phyloP scores from a whole-genome alignment of 2,797 vertebrate species.

The Falco berigora region DNA sequence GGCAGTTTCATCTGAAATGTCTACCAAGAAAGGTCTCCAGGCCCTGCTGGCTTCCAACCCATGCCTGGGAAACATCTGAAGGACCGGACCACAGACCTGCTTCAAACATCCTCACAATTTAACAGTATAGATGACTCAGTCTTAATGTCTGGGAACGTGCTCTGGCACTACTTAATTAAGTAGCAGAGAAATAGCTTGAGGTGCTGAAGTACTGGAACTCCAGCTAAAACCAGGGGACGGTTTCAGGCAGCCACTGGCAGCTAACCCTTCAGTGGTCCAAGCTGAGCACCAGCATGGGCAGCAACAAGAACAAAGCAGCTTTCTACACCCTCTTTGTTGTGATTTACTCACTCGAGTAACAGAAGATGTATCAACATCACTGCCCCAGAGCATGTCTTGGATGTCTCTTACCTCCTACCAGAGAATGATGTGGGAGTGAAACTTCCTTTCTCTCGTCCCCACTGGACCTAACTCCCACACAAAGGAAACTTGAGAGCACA shows the following conservation, averaged over 20 bases:
- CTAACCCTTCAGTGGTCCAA: background rate
- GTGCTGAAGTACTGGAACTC: background rate
- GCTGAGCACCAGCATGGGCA: background rate
- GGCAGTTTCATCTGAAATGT: background rate
- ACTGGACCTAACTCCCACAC: background rate
- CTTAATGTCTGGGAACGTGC: background rate
- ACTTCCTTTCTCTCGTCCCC: background rate
- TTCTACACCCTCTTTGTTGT: background rate
- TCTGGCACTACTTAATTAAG: background rate
- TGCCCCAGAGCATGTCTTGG: background rate
- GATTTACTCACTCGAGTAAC: background rate
- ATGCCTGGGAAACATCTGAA: conserved; percentile 8
- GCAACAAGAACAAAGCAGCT: background rate
- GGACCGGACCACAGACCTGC: background rate
- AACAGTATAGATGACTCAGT: background rate
- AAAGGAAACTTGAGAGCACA: background rate
- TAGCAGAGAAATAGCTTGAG: background rate
- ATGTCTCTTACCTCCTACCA: background rate
- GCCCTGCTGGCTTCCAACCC: background rate
- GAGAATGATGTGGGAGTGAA: background rate
- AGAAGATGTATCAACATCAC: background rate
- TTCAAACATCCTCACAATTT: background rate
- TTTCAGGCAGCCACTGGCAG: background rate
- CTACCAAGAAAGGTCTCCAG: background rate
- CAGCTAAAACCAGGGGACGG: background rate